Evolutionary conservation across 2,113 vertebrate species (phyloP), one percentile per base, ranked within the genome.

Genomic region (Pardalotus punctatus): DNA sequence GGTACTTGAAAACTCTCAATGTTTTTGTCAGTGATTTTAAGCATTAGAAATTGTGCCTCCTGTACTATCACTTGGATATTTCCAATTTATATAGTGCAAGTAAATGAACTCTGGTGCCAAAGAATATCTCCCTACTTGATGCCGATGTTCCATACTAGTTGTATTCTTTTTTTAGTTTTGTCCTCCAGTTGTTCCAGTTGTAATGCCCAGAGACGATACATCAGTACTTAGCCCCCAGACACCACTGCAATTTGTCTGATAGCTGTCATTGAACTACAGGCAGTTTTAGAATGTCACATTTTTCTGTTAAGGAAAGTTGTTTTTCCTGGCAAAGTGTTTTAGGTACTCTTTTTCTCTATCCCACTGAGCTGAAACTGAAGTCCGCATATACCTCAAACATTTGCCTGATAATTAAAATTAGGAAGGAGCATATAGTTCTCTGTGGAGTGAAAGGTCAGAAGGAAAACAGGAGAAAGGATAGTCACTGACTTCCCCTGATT

Each of bases 81-180:
- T 90, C 33, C 77, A 88, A n/a, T 80, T 94, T 28, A 76, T 85
- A 33, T 13, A 77, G 87, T 95, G 43, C 9, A 56, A 69, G 24
- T 29, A 89, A 77, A 66, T 61, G 12, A 65, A 35, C 36, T 61
- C 43, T 77, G 48, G 24, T 70, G 66, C 53, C 28, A 50, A 17
- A 36, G 33, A 62, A 11, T 43, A 40, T 66, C 40, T 83, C 60
- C 51, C 42, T 90, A 28, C 61, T 89, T 67, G 76, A 54, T 89
- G 83, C 54, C 85, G 91, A 66, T 94, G 86, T 83, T 95, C 95
- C 79, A 66, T 67, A 93, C 80, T 65, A 72, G 78, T 56, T 96
- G 71, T 70, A 88, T 90, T 90, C 88, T 93, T 96, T 81, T 84
- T 87, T 94, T 86, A 83, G 71, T 90, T 53, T 47, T 58, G 13